phyloP scores from a whole-genome alignment of 1,140 invertebrate genomes.

The Diplogasteroides magnus region DNA sequence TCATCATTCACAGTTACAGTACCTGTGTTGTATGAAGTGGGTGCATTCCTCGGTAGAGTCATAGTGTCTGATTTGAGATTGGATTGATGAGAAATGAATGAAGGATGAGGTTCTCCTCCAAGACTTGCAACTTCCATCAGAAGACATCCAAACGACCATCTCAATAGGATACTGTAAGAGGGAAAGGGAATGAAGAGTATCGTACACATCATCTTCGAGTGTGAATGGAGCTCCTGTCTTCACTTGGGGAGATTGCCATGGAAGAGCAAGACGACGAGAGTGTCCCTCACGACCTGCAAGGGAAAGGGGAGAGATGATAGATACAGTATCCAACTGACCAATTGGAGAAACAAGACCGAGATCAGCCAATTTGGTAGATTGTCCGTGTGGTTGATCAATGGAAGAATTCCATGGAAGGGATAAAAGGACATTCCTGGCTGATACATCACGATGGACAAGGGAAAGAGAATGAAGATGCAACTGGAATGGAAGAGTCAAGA shows the following conservation, averaged over 20 bases:
- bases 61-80: too few relatives aligned
- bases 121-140: not conserved
- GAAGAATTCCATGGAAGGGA: not conserved
- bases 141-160: not conserved
- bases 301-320: not conserved
- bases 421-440: not conserved
- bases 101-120: not conserved
- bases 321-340: not conserved
- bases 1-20: not conserved
- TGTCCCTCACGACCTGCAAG: not conserved
- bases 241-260: slow-evolving; percentile 1
- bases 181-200: not conserved
- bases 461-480: not conserved
- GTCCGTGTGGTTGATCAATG: not conserved
- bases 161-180: not conserved
- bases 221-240: not conserved
- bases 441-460: not conserved
- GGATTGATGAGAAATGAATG: too few relatives aligned
- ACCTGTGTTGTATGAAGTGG: not conserved
- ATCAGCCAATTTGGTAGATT: not conserved
- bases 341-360: not conserved
- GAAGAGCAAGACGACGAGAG: not conserved
- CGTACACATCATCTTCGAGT: not conserved
- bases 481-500: too few relatives aligned
- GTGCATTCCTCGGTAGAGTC: not conserved